Base-by-base conservation (phyloP, 1,140 invertebrate genomes). In the Zaprionus inermis region DNA sequence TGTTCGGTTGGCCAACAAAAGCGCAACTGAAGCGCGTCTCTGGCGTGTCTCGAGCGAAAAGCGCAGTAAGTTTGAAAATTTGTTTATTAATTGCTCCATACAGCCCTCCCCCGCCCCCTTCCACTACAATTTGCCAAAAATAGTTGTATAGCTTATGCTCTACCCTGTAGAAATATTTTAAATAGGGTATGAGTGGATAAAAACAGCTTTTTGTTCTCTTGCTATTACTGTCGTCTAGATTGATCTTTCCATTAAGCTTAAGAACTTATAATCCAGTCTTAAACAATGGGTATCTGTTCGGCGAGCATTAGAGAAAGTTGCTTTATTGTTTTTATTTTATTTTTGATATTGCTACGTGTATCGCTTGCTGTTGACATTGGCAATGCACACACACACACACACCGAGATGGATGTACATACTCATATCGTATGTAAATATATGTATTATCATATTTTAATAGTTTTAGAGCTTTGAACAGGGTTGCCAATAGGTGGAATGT, bases 1-100 rank as follows among this genome's bases (percentile, higher is more conserved):
- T 49, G 71, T 56, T 68, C 57, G 51, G 36, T 73, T 69, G 49
- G 71, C 65, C 71, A 73, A 60, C 71, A 36, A 14, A 56, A 69
- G 55, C 30, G 32, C 65, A 69, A 73, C 71, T 73, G 38, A 65
- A 54, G 24, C 22, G 59, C 46, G 22, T 44, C 22, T 41, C 38
- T 20, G 14, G 28, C n/a, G 38, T 7, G 38, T 41, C 14, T 16
- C 28, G 5, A 51, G 11, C 54, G 3, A n/a, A 56, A 56, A 56
- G 9, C 54, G 51, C 34, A 65, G 20, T 56, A 30, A 54, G 36
- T 54, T 28, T 12, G 7, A 30, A 54, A 54, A 54, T 64, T 54
- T 55, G 34, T 54, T 55, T 55, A 64, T 55, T 54, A 64, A 54
- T 64, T 64, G n/a, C 49, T 20, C 0, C 2, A 1, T n/a, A 9